Evolutionary conservation across 2,888 invertebrate genomes (phyloP).

Genomic region (Tanypteryx hageni): DNA sequence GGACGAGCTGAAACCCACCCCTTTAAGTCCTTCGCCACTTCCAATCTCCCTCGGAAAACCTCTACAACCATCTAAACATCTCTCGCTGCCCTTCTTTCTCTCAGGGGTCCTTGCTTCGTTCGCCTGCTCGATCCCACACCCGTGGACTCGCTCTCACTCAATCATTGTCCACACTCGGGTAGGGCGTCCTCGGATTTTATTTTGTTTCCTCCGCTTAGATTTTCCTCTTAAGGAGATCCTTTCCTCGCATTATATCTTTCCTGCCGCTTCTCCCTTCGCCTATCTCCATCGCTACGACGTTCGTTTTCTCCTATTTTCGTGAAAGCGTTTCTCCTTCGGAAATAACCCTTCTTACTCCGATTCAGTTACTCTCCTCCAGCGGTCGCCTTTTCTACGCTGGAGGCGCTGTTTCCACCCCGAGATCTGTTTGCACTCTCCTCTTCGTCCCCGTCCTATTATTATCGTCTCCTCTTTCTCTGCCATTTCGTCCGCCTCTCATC

Average conservation of each 20-base stretch:
- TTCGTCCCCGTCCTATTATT: not conserved
- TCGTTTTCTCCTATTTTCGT: too few species aligned
- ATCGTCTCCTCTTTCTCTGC: not conserved
- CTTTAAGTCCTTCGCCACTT: not conserved
- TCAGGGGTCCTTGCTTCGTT: not conserved
- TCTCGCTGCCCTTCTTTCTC: not conserved
- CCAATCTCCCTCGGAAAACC: not conserved
- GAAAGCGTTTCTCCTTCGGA: too few species aligned
- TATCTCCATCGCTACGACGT: not conserved
- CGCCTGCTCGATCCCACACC: not conserved
- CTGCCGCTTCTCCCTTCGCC: not conserved
- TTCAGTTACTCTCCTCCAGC: too few species aligned
- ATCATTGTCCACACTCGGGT: not conserved
- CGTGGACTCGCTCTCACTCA: not conserved
- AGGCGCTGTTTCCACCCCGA: too few species aligned
- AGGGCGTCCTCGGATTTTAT: not conserved
- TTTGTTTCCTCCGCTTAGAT: not conserved
- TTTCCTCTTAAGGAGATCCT: not conserved
- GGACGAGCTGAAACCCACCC: conserved; percentile 23
- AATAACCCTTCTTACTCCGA: too few species aligned
- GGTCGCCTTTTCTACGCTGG: too few species aligned
- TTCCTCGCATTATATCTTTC: conserved; percentile 17
- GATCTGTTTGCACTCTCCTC: not conserved
- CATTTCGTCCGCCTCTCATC: not conserved
- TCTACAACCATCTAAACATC: not conserved